A percentile compares a stretch with the other conserved stretches of the same genome.
Conservation (phyloP, 2,888 invertebrate species). For the Lepeophtheirus nordmannii region DNA sequence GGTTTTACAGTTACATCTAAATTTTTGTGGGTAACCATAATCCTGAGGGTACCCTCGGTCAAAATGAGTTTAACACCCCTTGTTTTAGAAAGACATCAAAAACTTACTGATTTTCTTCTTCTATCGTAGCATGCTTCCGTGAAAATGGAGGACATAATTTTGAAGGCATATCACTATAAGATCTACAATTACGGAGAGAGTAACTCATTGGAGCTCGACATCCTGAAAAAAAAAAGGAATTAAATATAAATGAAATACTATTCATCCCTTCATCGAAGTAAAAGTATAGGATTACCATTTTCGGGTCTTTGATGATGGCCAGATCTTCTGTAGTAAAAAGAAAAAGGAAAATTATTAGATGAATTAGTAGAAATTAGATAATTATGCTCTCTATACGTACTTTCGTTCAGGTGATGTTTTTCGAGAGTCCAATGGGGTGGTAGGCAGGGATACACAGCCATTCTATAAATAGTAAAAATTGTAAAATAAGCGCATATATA, state of each 20-base stretch:
- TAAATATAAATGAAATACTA: no score
- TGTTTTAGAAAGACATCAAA: no score
- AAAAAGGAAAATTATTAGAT: neutral
- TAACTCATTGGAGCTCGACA: neutral
- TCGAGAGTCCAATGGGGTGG: neutral
- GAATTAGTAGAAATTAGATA: neutral
- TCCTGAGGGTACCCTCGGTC: no score
- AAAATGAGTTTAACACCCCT: no score
- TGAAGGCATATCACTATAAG: neutral
- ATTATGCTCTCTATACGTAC: neutral
- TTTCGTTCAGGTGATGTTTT: neutral
- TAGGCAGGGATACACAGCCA: neutral
- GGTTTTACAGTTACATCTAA: no score
- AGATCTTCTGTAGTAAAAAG: neutral
- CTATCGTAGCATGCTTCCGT: neutral
- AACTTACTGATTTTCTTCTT: neutral
- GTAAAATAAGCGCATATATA: no score
- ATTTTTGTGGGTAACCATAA: no score
- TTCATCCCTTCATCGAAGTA: no score
- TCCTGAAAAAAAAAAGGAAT: no score
- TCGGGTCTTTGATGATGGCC: neutral
- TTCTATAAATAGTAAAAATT: neutral
- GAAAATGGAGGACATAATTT: conserved; percentile 3
- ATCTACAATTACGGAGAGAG: conserved; percentile 3
- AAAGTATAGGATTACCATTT: no score